phyloP scores from a whole-genome alignment of 2,113 vertebrate species.

The Himantopus leucocephalus region DNA sequence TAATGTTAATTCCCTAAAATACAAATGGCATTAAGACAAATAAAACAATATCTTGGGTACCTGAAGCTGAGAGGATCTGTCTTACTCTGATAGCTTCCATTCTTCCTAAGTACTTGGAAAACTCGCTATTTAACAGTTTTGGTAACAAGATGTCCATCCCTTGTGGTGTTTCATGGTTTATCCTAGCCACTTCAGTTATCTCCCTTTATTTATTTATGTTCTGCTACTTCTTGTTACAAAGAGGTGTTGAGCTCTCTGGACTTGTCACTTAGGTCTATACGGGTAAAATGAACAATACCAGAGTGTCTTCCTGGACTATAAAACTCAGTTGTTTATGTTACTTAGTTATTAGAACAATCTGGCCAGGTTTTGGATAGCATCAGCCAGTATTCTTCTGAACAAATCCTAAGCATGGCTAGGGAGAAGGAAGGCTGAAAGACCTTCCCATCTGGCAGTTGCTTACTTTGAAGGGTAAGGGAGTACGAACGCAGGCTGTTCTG shows the following conservation, averaged over 20 bases:
- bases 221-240: not conserved
- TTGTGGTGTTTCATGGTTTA: not conserved
- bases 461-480: not conserved
- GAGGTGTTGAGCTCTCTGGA: not conserved
- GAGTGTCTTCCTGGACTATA: not conserved
- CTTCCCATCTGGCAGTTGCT: not conserved
- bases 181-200: not conserved
- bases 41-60: not conserved
- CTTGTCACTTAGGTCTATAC: not conserved
- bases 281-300: not conserved
- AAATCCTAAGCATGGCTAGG: not conserved
- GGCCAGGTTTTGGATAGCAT: not conserved
- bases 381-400: not conserved
- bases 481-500: not conserved
- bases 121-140: not conserved
- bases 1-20: not conserved
- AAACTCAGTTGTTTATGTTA: not conserved
- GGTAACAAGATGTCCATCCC: not conserved
- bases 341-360: not conserved
- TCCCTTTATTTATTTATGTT: not conserved
- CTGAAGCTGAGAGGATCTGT: not conserved
- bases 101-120: not conserved
- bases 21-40: not conserved
- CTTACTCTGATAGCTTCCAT: not conserved
- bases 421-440: not conserved